These are phyloP conservation scores for Anas flavirostris DNA, from an alignment of 2,797 vertebrate genomes.

Conservation along the genomic window DNA sequence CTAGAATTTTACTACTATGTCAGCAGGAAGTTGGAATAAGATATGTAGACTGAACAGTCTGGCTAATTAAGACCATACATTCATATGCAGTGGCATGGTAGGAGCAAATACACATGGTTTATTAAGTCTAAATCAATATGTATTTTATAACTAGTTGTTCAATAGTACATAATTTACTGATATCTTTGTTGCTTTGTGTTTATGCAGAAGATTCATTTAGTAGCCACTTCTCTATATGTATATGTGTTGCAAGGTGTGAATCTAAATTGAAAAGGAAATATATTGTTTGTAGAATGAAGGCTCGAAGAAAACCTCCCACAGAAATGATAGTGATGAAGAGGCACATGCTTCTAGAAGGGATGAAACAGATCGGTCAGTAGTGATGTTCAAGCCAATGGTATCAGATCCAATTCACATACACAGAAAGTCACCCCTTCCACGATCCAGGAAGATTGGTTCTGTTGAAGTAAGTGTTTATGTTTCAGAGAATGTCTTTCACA, in stretches of 20 bases:
- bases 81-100: neutral
- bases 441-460: constrained; percentile 87
- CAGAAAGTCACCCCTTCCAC: constrained; percentile 87
- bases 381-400: constrained; percentile 89
- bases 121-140: neutral
- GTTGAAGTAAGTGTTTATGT: constrained; percentile 85
- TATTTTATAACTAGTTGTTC: neutral
- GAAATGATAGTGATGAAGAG: constrained; percentile 85
- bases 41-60: neutral
- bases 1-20: neutral
- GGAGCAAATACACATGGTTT: neutral
- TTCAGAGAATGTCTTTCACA: neutral
- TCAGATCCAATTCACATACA: constrained; percentile 93
- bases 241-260: neutral
- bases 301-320: constrained; percentile 77
- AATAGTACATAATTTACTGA: neutral
- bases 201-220: neutral
- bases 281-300: constrained; percentile 82
- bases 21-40: neutral
- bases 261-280: neutral
- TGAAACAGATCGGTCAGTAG: constrained; percentile 83
- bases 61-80: neutral
- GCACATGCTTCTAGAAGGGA: constrained; percentile 79
- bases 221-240: neutral
- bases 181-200: neutral